Base-by-base conservation (phyloP, 1,140 invertebrate genomes). In the Drosophila kurseongensis region DNA sequence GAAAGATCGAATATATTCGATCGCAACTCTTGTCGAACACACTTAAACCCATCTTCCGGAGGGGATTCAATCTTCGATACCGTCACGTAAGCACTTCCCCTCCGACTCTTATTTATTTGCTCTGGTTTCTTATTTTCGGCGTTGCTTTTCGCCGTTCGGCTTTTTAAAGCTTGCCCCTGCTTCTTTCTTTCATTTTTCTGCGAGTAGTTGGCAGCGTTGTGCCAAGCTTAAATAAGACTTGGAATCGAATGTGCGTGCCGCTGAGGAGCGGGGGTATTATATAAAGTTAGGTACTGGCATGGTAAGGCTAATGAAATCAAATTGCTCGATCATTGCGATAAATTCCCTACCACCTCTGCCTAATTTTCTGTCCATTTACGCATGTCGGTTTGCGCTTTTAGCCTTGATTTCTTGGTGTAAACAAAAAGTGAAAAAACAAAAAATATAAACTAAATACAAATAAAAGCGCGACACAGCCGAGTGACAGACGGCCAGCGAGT, bases 391-490 rank as follows among this genome's bases (percentile, higher is more conserved):
- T 69, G 78, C 76, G 83, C 84, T 80, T 88, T 88, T 88, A 88
- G 89, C 83, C 83, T 88, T 88, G 83, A 88, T 83, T 88, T 88
- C 75, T 67, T 48, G 71, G 83, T 88, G 84, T 89, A 88, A 89
- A 88, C 84, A 88, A 88, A 80, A 85, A 61, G 41, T 77, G 5
- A 69, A 50, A 42, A 38, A 41, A 51, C 3, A 18, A 51, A 51
- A 68, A 52, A 80, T 48, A 75, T 10, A 32, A 56, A 29, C 40
- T 14, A 60, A 16, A 76, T 32, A 73, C 16, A 58, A 29, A 61
- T 47, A 63, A 50, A 54, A 42, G 35, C 47, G 48, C 48, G 29
- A 35, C 48, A 32, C 48, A 32, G 35, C 47, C 60, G 18, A 35
- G 38, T 36, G 65, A 65, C 65, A 55, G 50, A 16, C 44, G 41